A percentile compares a stretch with the other conserved stretches of the same genome.
Evolutionary conservation across 2,888 invertebrate species (phyloP).

Genomic region (Hirtodrosophila duncani): DNA sequence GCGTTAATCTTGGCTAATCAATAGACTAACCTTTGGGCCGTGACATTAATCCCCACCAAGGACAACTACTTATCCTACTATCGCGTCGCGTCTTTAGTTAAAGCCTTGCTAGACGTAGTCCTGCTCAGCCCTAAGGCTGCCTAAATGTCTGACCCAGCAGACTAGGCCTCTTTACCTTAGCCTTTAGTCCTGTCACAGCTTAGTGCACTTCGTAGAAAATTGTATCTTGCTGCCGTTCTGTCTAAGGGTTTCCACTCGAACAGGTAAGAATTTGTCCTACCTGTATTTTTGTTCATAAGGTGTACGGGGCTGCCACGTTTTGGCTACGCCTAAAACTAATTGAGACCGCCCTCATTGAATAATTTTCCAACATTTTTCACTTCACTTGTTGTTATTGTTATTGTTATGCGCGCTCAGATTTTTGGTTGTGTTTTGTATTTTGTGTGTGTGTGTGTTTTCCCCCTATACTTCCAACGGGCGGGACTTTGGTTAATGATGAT

Average conservation of each 20-base stretch:
- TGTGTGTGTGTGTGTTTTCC: too few relatives aligned
- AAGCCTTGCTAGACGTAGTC: constrained; percentile 17
- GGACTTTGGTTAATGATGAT: constrained; percentile 60
- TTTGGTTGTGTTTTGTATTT: too few relatives aligned
- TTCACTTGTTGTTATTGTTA: constrained; percentile 30
- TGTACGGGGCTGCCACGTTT: constrained; percentile 20
- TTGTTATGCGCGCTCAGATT: too few relatives aligned
- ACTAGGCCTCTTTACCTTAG: constrained; percentile 1
- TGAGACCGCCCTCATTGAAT: constrained; percentile 74
- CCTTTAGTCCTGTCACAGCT: constrained; percentile 33
- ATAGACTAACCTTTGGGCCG: too few relatives aligned
- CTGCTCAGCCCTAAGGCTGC: constrained; percentile 9
- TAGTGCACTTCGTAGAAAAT: constrained; percentile 58
- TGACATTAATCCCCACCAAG: too few relatives aligned
- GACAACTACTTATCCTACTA: too few relatives aligned
- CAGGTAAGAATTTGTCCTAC: constrained; percentile 56
- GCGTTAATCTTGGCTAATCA: too few relatives aligned
- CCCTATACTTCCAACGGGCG: too few relatives aligned
- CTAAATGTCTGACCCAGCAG: constrained; percentile 20
- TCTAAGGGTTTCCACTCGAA: constrained; percentile 62
- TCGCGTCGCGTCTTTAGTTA: constrained; percentile 14
- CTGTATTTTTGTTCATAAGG: constrained; percentile 33
- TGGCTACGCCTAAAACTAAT: constrained; percentile 65
- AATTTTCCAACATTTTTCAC: constrained; percentile 52
- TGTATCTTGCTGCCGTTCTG: constrained; percentile 36